phyloP scores from a whole-genome alignment of 1,140 invertebrate species.

The Pollicipes pollicipes region DNA sequence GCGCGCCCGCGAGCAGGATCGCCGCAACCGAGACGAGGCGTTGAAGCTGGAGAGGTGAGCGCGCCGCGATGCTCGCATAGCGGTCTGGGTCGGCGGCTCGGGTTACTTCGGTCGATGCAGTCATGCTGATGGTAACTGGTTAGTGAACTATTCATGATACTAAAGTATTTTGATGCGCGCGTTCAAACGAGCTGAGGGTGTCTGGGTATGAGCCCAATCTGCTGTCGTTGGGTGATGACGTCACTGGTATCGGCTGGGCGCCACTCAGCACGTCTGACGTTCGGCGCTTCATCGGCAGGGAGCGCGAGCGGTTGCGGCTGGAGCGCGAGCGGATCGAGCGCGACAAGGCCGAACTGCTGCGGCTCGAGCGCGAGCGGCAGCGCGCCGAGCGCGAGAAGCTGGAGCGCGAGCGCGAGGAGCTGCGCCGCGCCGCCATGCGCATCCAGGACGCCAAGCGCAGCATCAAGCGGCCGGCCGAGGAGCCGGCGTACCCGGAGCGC shows the following conservation, averaged over 20 bases:
- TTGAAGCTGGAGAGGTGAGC: conserved; percentile 14
- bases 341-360: conserved; percentile 13
- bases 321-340: conserved; percentile 14
- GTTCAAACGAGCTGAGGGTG: too few species aligned
- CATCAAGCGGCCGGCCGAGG: conserved; percentile 10
- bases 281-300: too few species aligned
- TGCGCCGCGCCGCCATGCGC: conserved; percentile 9
- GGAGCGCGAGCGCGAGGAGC: conserved; percentile 14
- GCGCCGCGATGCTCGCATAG: too few species aligned
- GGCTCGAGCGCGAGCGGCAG: conserved; percentile 12
- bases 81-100: not conserved
- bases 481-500: not conserved
- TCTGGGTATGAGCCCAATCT: too few species aligned
- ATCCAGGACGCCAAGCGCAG: conserved; percentile 7
- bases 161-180: too few species aligned
- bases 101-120: not conserved
- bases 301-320: conserved; percentile 10
- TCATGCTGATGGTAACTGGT: conserved; percentile 1
- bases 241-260: too few species aligned
- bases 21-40: conserved; percentile 14
- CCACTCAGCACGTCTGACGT: too few species aligned
- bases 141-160: too few species aligned
- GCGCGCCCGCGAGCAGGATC: conserved; percentile 11
- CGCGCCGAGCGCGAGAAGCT: conserved; percentile 14
- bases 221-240: too few species aligned